Evolutionary conservation across 2,888 invertebrate genomes (phyloP).

Genomic region (Tuberolachnus salignus): DNA sequence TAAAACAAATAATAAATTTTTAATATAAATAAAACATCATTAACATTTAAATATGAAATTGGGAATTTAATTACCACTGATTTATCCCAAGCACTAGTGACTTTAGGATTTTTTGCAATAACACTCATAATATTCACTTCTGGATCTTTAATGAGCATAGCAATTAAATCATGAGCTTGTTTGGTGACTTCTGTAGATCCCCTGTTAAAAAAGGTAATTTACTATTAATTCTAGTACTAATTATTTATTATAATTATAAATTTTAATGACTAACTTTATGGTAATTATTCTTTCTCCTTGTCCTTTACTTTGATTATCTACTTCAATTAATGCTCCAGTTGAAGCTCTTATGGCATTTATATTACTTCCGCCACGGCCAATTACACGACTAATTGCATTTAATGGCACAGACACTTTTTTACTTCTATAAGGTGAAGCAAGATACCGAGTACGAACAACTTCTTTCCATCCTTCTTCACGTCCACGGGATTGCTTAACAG

Average conservation of each 20-base stretch:
- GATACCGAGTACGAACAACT: slow-evolving; percentile 68
- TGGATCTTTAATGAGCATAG: slow-evolving; percentile 91
- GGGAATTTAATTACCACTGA: slow-evolving; percentile 43
- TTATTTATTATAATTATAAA: slow-evolving; percentile 24
- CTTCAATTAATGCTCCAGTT: slow-evolving; percentile 97
- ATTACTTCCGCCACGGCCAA: slow-evolving; percentile 95
- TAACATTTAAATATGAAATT: not conserved
- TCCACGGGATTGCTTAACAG: slow-evolving; percentile 63
- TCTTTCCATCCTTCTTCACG: slow-evolving; percentile 97
- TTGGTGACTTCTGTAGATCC: slow-evolving; percentile 90
- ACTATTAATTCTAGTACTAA: no score
- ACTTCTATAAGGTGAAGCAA: slow-evolving; percentile 69
- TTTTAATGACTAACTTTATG: slow-evolving; percentile 70
- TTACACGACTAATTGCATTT: slow-evolving; percentile 94
- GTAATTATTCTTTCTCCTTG: slow-evolving; percentile 94
- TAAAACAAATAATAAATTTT: not conserved
- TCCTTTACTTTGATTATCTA: slow-evolving; percentile 95
- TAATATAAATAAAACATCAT: not conserved
- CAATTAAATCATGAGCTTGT: slow-evolving; percentile 89
- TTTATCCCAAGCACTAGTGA: slow-evolving; percentile 69
- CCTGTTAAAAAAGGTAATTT: slow-evolving; percentile 63
- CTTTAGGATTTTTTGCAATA: slow-evolving; percentile 73
- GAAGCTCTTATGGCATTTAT: slow-evolving; percentile 97
- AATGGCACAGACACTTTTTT: slow-evolving; percentile 95
- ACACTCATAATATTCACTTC: slow-evolving; percentile 88